Conservation (phyloP, 2,113 vertebrate genomes). For the Trematomus loennbergii region DNA sequence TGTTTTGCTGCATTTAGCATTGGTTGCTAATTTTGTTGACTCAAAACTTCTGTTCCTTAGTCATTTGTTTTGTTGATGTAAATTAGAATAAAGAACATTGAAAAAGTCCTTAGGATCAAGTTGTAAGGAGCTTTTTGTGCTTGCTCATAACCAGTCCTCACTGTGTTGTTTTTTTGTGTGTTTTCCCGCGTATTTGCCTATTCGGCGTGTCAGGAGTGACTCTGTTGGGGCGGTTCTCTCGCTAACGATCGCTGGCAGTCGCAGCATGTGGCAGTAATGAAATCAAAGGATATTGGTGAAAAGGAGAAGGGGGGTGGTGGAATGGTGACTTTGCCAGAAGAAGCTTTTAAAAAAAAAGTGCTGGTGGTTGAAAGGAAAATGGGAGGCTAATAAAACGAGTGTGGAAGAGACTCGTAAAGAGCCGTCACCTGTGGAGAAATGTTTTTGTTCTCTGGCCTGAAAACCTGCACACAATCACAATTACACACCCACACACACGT, state of each 20-base stretch:
- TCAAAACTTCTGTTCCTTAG: not conserved
- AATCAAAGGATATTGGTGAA: conserved; percentile 83
- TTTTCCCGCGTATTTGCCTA: conserved; percentile 24
- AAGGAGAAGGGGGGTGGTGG: conserved; percentile 33
- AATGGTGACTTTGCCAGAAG: conserved; percentile 76
- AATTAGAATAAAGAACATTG: not conserved
- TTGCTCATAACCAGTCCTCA: not conserved
- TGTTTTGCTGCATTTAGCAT: not conserved
- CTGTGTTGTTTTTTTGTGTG: conserved; percentile 4
- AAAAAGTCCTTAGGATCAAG: no score
- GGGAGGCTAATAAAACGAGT: conserved; percentile 76
- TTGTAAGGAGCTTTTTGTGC: not conserved
- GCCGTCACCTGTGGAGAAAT: conserved; percentile 79
- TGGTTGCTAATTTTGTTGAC: not conserved
- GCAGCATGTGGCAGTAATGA: conserved; percentile 90
- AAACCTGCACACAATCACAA: conserved; percentile 33
- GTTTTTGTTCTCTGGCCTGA: conserved; percentile 61
- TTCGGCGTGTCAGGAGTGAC: conserved; percentile 35
- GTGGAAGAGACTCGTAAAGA: conserved; percentile 75
- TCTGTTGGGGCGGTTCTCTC: conserved; percentile 35
- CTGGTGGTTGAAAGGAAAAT: conserved; percentile 80
- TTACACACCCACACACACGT: conserved; percentile 19
- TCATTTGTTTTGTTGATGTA: not conserved
- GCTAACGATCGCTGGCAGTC: conserved; percentile 87
- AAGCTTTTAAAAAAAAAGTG: conserved; percentile 19